A percentile compares a stretch with the other conserved stretches of the same genome.
These are phyloP conservation scores for Chrysopilus asiliformis DNA, from an alignment of 2,888 invertebrate species.

Conservation along the genomic window DNA sequence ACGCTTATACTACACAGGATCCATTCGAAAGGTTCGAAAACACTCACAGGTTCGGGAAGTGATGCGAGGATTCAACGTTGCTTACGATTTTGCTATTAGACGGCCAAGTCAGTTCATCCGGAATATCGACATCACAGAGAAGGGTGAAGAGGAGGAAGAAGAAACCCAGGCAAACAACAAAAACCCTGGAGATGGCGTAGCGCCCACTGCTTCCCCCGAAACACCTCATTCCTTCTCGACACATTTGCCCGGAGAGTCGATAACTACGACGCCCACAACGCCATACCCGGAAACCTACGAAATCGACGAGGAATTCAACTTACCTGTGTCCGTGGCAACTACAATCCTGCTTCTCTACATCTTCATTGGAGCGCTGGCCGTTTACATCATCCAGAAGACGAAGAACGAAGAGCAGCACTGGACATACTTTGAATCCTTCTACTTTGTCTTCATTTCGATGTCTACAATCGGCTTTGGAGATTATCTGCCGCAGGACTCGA, in stretches of 20 bases:
- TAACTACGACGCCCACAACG: conserved; percentile 53
- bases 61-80: conserved; percentile 68
- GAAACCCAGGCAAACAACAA: conserved; percentile 19
- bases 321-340: conserved; percentile 83
- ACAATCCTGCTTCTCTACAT: conserved; percentile 74
- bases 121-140: conserved; percentile 39
- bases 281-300: conserved; percentile 64
- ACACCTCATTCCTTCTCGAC: conserved; percentile 28
- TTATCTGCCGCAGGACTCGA: conserved; percentile 74
- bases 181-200: too few species aligned
- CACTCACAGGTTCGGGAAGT: conserved; percentile 69
- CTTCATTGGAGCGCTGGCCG: conserved; percentile 70
- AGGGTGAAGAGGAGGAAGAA: conserved; percentile 24
- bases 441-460: conserved; percentile 94
- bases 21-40: conserved; percentile 61
- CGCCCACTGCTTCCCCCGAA: conserved; percentile 16
- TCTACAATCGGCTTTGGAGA: conserved; percentile 97
- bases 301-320: conserved; percentile 86
- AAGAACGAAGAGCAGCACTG: conserved; percentile 79
- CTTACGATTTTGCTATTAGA: conserved; percentile 65
- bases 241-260: conserved; percentile 21
- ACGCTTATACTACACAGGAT: conserved; percentile 73
- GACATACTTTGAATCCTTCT: conserved; percentile 88
- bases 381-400: too few species aligned
- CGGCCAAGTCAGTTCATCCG: conserved; percentile 50